A percentile compares a stretch with the other conserved stretches of the same genome.
Conservation (phyloP, 1,140 invertebrate species). For the Saxidomus purpurata region DNA sequence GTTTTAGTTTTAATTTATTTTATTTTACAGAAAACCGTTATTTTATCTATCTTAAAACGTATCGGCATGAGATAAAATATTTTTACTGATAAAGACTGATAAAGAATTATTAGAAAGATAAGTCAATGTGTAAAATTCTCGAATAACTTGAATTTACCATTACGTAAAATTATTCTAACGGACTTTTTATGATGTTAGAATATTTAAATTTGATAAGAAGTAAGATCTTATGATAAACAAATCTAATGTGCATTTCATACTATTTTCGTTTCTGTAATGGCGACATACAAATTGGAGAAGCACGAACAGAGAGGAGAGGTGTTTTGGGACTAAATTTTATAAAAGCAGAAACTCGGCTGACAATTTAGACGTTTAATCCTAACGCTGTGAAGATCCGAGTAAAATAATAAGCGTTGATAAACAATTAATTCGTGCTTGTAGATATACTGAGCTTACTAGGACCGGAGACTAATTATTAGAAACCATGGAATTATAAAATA, state of each 20-base stretch:
- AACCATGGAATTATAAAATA: no score
- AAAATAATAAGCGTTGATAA: no score
- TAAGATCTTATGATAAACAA: not conserved
- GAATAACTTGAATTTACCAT: conserved; percentile 41
- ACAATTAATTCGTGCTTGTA: no score
- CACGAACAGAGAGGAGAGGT: not conserved
- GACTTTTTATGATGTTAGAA: conserved; percentile 35
- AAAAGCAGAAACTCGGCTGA: no score
- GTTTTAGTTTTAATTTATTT: conserved; percentile 52
- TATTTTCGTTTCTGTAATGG: conserved; percentile 20
- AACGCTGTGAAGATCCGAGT: no score
- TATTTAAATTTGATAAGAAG: conserved; percentile 48
- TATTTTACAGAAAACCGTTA: conserved; percentile 31
- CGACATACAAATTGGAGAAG: conserved; percentile 26
- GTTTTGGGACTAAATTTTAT: not conserved
- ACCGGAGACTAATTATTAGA: no score
- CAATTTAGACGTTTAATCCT: no score
- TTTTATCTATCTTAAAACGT: conserved; percentile 58
- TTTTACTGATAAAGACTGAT: conserved; percentile 54
- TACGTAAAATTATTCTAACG: conserved; percentile 9
- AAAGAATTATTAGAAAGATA: conserved; percentile 39
- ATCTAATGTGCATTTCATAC: conserved; percentile 48
- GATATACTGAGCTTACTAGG: no score
- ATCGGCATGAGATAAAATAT: conserved; percentile 53
- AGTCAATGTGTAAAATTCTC: conserved; percentile 44